A percentile compares a stretch with the other conserved stretches of the same genome.
Conservation (phyloP, 2,888 invertebrate species). For the Acheta domesticus region DNA sequence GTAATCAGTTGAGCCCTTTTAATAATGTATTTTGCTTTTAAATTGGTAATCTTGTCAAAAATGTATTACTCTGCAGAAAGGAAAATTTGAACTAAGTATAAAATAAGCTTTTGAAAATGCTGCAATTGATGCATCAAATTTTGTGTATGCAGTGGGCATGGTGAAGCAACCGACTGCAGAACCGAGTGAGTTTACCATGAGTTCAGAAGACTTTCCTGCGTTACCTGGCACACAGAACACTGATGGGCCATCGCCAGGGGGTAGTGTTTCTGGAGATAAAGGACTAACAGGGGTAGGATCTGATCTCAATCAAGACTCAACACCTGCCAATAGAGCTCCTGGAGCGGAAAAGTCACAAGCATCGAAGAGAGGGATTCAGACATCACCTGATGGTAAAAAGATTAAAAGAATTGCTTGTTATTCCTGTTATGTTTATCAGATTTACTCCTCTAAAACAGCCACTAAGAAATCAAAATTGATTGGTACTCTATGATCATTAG, state of each 20-base stretch:
- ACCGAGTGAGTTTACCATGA: conserved; percentile 94
- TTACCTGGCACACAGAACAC: conserved; percentile 80
- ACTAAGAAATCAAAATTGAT: too few species aligned
- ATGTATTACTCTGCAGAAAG: too few species aligned
- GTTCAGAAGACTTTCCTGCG: conserved; percentile 98
- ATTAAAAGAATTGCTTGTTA: too few species aligned
- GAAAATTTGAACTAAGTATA: too few species aligned
- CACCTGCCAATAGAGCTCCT: conserved; percentile 38
- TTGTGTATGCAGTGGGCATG: conserved; percentile 71
- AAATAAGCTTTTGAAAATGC: too few species aligned
- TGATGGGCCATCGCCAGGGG: conserved; percentile 66
- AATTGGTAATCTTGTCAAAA: too few species aligned
- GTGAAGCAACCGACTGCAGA: conserved; percentile 91
- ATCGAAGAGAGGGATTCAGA: conserved; percentile 84
- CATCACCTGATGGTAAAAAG: conserved; percentile 80
- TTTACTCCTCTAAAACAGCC: too few species aligned
- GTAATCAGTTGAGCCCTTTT: neutral
- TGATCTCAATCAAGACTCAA: conserved; percentile 39
- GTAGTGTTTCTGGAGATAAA: conserved; percentile 49
- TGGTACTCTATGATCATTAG: too few species aligned
- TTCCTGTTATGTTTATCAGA: too few species aligned
- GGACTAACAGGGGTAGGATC: conserved; percentile 32
- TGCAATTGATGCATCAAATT: too few species aligned
- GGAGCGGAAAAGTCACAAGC: conserved; percentile 42
- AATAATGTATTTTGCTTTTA: conserved; percentile 27